Conservation (phyloP, 2,888 invertebrate genomes). For the Hirtodrosophila histrioides region DNA sequence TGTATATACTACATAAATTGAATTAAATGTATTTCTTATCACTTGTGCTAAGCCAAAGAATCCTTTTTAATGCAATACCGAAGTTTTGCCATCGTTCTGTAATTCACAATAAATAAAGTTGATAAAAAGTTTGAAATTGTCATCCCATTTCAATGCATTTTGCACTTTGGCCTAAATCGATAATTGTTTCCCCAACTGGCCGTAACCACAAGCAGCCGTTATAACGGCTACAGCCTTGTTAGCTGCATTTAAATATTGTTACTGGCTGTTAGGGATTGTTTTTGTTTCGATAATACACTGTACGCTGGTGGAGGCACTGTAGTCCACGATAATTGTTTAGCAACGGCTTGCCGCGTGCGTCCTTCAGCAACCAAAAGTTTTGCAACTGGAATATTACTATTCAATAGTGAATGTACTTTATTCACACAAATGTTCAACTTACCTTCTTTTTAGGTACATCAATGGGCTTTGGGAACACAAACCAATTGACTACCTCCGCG, state of each 20-base stretch:
- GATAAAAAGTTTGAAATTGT: neutral
- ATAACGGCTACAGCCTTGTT: too few species aligned
- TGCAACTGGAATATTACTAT: conserved; percentile 28
- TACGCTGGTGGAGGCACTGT: conserved; percentile 29
- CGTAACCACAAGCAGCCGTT: neutral
- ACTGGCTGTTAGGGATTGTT: neutral
- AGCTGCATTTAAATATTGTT: neutral
- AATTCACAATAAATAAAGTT: too few species aligned
- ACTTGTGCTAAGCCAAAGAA: too few species aligned
- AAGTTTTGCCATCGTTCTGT: too few species aligned
- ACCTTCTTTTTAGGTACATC: conserved; percentile 47
- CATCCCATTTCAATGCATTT: neutral
- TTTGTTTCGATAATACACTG: conserved; percentile 34
- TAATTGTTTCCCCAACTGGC: conserved; percentile 9
- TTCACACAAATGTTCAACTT: conserved; percentile 1
- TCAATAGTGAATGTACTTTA: neutral
- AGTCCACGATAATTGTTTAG: conserved; percentile 56
- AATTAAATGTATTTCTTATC: too few species aligned
- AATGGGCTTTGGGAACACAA: conserved; percentile 57
- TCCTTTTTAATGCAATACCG: too few species aligned
- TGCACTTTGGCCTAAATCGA: conserved; percentile 9
- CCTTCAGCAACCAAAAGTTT: conserved; percentile 55
- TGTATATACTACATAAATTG: too few species aligned
- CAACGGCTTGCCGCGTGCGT: conserved; percentile 42
- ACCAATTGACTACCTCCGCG: conserved; percentile 58